Conservation (phyloP, 2,113 vertebrate genomes). For the Paraplagusia blochii region DNA sequence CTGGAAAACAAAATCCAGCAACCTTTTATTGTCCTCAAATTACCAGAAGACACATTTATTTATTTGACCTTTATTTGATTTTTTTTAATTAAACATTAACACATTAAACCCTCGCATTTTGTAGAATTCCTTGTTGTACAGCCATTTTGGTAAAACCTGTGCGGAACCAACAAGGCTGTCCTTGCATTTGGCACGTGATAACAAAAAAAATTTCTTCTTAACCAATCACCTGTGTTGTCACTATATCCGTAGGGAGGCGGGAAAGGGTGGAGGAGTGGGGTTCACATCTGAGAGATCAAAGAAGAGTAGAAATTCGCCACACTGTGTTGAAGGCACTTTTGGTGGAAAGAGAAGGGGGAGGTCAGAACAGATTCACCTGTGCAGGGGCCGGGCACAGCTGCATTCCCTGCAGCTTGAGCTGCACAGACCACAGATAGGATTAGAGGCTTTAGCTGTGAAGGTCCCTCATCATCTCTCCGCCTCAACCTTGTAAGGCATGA, state of each 20-base stretch:
- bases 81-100: too few relatives aligned
- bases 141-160: slow-evolving; percentile 53
- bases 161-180: slow-evolving; percentile 45
- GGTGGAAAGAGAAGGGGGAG: neutral
- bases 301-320: slow-evolving; percentile 43
- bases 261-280: slow-evolving; percentile 10
- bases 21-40: too few relatives aligned
- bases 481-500: slow-evolving; percentile 47
- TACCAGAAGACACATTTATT: too few relatives aligned
- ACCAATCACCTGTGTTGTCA: slow-evolving; percentile 51
- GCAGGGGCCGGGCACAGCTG: slow-evolving; percentile 48
- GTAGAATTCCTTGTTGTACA: slow-evolving; percentile 51
- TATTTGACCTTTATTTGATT: too few relatives aligned
- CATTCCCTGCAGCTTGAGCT: slow-evolving; percentile 55
- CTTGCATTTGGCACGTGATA: slow-evolving; percentile 53
- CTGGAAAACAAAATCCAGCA: too few relatives aligned
- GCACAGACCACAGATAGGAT: slow-evolving; percentile 57
- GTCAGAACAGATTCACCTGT: slow-evolving; percentile 51
- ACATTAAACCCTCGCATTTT: too few relatives aligned
- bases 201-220: slow-evolving; percentile 31
- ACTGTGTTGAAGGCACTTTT: slow-evolving; percentile 24
- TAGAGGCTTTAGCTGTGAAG: slow-evolving; percentile 65
- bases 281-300: slow-evolving; percentile 60
- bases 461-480: slow-evolving; percentile 60
- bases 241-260: slow-evolving; percentile 10